Evolutionary conservation across 30 jellyfish, hydroid and myxozoan genomes (phyloP).

Genomic region (Aurelia sp.): DNA sequence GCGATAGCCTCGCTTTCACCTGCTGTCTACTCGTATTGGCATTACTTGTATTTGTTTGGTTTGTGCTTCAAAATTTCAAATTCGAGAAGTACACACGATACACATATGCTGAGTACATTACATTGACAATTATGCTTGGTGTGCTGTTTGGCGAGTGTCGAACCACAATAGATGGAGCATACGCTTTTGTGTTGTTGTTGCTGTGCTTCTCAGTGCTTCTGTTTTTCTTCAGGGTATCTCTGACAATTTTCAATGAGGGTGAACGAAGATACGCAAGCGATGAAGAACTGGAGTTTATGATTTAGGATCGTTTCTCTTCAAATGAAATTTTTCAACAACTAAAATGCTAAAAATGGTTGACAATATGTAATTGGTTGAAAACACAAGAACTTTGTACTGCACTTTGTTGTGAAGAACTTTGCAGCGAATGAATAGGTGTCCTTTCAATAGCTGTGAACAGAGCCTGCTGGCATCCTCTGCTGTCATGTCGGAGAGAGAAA

Average conservation of each 20-base stretch:
- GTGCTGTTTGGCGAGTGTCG: constrained; percentile 30
- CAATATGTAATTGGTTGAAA: too few relatives aligned
- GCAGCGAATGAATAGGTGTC: too few relatives aligned
- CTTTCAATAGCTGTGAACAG: too few relatives aligned
- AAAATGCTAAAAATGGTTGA: too few relatives aligned
- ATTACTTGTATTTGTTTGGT: constrained; percentile 34
- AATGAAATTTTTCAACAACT: too few relatives aligned
- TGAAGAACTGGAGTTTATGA: constrained; percentile 56
- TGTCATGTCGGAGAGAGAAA: too few relatives aligned
- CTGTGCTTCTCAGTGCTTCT: constrained; percentile 23
- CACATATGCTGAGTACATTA: constrained; percentile 52
- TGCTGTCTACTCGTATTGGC: constrained; percentile 23
- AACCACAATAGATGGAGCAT: constrained; percentile 28
- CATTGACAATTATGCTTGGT: constrained; percentile 28
- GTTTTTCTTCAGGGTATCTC: constrained; percentile 17
- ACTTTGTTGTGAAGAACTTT: too few relatives aligned
- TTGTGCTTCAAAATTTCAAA: constrained; percentile 50
- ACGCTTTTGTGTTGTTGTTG: constrained; percentile 22
- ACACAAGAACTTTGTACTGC: too few relatives aligned
- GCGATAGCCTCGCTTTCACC: constrained; percentile 27
- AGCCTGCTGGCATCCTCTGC: too few relatives aligned
- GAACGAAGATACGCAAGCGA: constrained; percentile 43
- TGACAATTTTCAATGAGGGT: constrained; percentile 18
- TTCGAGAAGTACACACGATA: constrained; percentile 63
- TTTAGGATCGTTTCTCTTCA: background rate